A percentile compares a stretch with the other conserved stretches of the same genome.
Evolutionary conservation across 2,797 vertebrate species (phyloP).

Genomic region (Channa striata): DNA sequence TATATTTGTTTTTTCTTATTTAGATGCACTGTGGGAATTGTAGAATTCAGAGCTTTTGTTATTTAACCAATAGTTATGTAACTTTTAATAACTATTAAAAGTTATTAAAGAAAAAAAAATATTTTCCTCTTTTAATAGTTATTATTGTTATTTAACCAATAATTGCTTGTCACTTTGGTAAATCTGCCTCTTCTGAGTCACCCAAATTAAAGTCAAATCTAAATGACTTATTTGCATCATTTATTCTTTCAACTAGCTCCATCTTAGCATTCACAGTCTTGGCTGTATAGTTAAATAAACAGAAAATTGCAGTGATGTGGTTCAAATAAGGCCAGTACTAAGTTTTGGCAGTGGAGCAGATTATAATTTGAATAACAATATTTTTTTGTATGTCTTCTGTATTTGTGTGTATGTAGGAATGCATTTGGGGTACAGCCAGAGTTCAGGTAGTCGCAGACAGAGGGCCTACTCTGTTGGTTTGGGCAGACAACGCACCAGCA

Average conservation of each 20-base stretch:
- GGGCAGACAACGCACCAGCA: slow-evolving; percentile 76
- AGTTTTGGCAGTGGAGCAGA: neutral
- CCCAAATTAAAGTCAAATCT: neutral
- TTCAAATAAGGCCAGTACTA: too few relatives aligned
- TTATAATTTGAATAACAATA: neutral
- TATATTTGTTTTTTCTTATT: too few relatives aligned
- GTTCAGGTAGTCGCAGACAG: slow-evolving; percentile 72
- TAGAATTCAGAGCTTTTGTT: neutral
- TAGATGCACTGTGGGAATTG: neutral
- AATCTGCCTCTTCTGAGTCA: neutral
- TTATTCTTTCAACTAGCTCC: neutral
- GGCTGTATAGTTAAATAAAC: neutral
- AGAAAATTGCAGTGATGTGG: neutral
- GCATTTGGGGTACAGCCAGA: slow-evolving; percentile 64
- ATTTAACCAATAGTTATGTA: neutral
- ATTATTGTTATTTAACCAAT: neutral
- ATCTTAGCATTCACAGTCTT: neutral
- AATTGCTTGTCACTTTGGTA: neutral
- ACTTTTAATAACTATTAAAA: too few relatives aligned
- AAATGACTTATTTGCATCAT: neutral
- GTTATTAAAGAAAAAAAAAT: too few relatives aligned
- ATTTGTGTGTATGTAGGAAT: slow-evolving; percentile 63
- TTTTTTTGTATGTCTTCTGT: slow-evolving; percentile 8
- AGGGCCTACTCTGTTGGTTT: slow-evolving; percentile 76
- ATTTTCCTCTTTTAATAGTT: too few relatives aligned